Conservation (phyloP, 2,888 invertebrate species). For the Acleris laterana region DNA sequence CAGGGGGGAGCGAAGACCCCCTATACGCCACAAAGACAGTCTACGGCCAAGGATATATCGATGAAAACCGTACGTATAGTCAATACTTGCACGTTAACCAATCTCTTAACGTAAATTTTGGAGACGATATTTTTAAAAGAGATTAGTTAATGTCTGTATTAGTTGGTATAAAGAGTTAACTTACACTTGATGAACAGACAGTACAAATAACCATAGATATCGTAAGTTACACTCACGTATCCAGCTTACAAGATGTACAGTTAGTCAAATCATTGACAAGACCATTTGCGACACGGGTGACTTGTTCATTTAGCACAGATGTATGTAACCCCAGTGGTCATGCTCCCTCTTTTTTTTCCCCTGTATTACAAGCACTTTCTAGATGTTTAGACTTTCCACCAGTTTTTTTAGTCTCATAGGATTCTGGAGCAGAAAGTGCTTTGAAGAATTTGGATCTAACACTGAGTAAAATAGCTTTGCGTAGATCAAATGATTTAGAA, state of each 20-base stretch:
- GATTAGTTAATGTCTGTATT: slow-evolving; percentile 61
- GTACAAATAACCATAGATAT: slow-evolving; percentile 81
- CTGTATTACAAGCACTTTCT: slow-evolving; percentile 59
- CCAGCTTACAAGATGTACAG: slow-evolving; percentile 71
- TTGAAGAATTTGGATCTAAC: slow-evolving; percentile 42
- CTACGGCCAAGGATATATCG: slow-evolving; percentile 81
- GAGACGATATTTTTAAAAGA: slow-evolving; percentile 42
- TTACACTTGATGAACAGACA: slow-evolving; percentile 60
- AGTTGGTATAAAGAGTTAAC: slow-evolving; percentile 54
- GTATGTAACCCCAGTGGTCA: slow-evolving; percentile 59
- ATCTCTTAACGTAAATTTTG: slow-evolving; percentile 43
- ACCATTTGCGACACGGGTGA: slow-evolving; percentile 49
- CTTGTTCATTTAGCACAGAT: slow-evolving; percentile 56
- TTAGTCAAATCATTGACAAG: slow-evolving; percentile 45
- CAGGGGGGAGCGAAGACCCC: slow-evolving; percentile 79
- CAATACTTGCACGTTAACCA: slow-evolving; percentile 54
- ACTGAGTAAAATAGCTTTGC: slow-evolving; percentile 71
- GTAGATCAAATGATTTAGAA: slow-evolving; percentile 63
- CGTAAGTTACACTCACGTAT: slow-evolving; percentile 73
- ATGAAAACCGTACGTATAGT: slow-evolving; percentile 83
- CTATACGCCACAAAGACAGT: slow-evolving; percentile 84
- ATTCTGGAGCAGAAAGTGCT: slow-evolving; percentile 38
- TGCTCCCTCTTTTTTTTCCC: slow-evolving; percentile 56
- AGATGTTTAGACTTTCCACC: slow-evolving; percentile 55
- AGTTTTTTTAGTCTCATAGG: slow-evolving; percentile 43